phyloP scores from a whole-genome alignment of 2,113 vertebrate species.

The Dicrurus megarhynchus region DNA sequence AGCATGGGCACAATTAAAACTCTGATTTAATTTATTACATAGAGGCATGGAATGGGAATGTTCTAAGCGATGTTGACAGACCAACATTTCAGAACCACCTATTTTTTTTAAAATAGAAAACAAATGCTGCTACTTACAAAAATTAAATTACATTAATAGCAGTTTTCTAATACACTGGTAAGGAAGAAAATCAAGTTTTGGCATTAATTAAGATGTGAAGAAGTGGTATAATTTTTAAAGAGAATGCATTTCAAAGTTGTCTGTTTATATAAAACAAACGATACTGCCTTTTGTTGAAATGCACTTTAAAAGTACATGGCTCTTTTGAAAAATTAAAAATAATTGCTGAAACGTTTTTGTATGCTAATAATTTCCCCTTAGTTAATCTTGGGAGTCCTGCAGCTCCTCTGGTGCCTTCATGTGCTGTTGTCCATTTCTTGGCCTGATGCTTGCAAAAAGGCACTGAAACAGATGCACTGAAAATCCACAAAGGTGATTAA shows the following conservation, averaged over 20 bases:
- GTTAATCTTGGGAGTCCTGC: not conserved
- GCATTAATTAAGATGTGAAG: constrained; percentile 75
- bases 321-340: constrained; percentile 56
- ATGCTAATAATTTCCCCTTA: constrained; percentile 48
- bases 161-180: constrained; percentile 66
- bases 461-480: not conserved
- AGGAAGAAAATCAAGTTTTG: constrained; percentile 70
- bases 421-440: not conserved
- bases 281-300: constrained; percentile 51
- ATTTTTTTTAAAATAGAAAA: constrained; percentile 67
- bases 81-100: constrained; percentile 70
- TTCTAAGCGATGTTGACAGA: constrained; percentile 76
- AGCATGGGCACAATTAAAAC: constrained; percentile 82
- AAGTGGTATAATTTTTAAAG: constrained; percentile 60
- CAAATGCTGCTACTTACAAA: constrained; percentile 68
- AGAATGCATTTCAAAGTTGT: constrained; percentile 69
- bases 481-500: not conserved
- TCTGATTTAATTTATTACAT: constrained; percentile 80
- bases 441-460: not conserved
- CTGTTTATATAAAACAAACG: constrained; percentile 56
- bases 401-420: not conserved
- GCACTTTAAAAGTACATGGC: not conserved
- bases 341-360: constrained; percentile 44
- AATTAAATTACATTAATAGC: constrained; percentile 75
- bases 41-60: constrained; percentile 69